Evolutionary conservation across 2,113 vertebrate genomes (phyloP), one percentile per base, ranked within the genome.

Genomic region (Onychostruthus taczanowskii): DNA sequence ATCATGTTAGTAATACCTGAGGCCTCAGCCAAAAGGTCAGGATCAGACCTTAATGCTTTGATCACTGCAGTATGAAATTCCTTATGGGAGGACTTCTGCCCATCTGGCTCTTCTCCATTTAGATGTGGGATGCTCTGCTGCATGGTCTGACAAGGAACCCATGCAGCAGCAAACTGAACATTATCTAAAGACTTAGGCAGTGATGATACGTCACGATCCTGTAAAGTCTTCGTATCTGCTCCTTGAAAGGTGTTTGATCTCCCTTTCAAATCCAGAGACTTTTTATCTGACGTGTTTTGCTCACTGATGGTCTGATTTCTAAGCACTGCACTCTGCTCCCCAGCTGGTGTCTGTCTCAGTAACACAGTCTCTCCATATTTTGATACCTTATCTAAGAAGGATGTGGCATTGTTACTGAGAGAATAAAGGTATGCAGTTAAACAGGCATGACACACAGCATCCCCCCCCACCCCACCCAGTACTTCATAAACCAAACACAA

Each of bases 21-120:
- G 96, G 95, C 96, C 97, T 95, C 96, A 93, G 93, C 73, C 96
- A 97, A 93, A 83, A 98, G 91, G 89, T 98, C 97, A 74, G 92
- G 90, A 74, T 84, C 75, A 21, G 97, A 98, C 97, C 97, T 97
- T 81, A 98, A 90, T 39, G 98, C 98, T 93, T 96, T 97, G 95
- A 98, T 95, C 95, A 98, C 98, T 13, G 98, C 98, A 9, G 95
- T 96, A 91, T 98, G 98, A 97, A 98, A 98, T 94, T 99, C 98
- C 97, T 97, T 97, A 28, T 98, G 98, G 20, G 97, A 97, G 43
- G 98, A 98, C 58, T 94, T 97, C 35, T 78, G 90, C 78, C 90
- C 94, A 49, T 91, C 91, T 86, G 87, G 53, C 50, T 94, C 88
- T 87, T 96, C 96, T 69, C 9, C 43, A 68, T 88, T 82, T 87